Evolutionary conservation across 2,113 vertebrate genomes (phyloP).

Genomic region (Copsychus sechellarum): DNA sequence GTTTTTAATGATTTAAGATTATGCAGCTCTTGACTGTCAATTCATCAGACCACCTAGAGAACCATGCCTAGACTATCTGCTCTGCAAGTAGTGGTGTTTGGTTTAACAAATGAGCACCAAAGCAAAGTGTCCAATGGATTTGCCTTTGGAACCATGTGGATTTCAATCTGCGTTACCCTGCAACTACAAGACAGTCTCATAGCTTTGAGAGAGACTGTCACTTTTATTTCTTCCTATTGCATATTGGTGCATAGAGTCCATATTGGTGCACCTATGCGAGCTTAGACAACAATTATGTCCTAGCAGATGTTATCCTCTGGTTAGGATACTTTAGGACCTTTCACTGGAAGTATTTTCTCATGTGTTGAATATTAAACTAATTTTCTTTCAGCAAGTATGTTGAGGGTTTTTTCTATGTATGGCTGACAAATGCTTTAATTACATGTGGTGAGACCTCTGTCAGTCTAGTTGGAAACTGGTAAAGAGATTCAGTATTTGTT

Average conservation of each 20-base stretch:
- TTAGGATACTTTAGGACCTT: neutral
- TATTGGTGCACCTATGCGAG: neutral
- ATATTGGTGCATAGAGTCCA: neutral
- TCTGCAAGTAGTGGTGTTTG: neutral
- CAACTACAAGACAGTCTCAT: fast-evolving
- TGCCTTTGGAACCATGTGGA: neutral
- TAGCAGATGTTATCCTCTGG: neutral
- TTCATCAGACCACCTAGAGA: neutral
- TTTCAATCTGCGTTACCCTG: neutral
- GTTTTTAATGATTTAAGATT: neutral
- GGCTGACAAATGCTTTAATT: neutral
- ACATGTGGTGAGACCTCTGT: neutral
- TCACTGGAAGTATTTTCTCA: neutral
- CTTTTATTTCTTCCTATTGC: neutral
- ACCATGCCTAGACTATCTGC: neutral
- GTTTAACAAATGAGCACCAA: neutral
- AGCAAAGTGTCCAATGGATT: neutral
- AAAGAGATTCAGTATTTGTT: neutral
- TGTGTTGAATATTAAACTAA: neutral
- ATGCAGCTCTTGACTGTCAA: neutral
- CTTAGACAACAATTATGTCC: neutral
- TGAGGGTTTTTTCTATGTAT: neutral
- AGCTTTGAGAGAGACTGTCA: neutral
- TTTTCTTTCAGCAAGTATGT: neutral
- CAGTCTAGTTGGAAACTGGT: neutral